Evolutionary conservation across 2,797 vertebrate species (phyloP), one percentile per base, ranked within the genome.

Genomic region (Chrosomus eos): DNA sequence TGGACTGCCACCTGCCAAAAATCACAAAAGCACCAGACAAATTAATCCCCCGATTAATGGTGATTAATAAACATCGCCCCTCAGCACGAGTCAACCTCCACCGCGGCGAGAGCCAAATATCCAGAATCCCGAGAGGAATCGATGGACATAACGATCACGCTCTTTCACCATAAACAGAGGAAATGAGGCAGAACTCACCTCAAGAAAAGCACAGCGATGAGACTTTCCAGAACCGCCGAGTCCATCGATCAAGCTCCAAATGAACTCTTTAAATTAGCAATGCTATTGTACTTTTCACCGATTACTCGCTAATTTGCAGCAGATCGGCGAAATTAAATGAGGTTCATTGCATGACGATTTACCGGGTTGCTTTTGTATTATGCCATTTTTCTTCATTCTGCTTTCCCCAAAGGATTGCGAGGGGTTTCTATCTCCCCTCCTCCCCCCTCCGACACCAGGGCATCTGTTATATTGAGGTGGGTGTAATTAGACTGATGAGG

Each of bases 1-100:
- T 95, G 94, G 89, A 94, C 92, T 1, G 95, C 94, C 81, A 95
- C 94, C 96, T 97, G 94, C 90, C 94, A 86, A 86, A 86, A 48
- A 79, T 53, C 71, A 88, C 40, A 51, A 74, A 82, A 81, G 82
- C 73, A 75, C 23, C 73, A 86, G 75, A 64, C 66, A 40, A 74
- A 83, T 88, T 38, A 87, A 82, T 85, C 62, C 48, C 70, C 40
- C 13, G 45, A 87, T 60, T 82, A 82, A 88, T 48, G 53, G 68
- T 66, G 76, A 85, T 80, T 71, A 81, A 85, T 87, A 81, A 76
- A 70, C 83, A 86, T 64, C 72, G 40, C 28, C 51, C 43, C 33
- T 62, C 38, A 51, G 64, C 53, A n/a, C 3, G 53, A 48, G 23
- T 67, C 51, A 82, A 51, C 67, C 64, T 58, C 28, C 55, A 71